Base-by-base conservation (phyloP, 2,888 invertebrate genomes). In the Hypercompe scribonia region DNA sequence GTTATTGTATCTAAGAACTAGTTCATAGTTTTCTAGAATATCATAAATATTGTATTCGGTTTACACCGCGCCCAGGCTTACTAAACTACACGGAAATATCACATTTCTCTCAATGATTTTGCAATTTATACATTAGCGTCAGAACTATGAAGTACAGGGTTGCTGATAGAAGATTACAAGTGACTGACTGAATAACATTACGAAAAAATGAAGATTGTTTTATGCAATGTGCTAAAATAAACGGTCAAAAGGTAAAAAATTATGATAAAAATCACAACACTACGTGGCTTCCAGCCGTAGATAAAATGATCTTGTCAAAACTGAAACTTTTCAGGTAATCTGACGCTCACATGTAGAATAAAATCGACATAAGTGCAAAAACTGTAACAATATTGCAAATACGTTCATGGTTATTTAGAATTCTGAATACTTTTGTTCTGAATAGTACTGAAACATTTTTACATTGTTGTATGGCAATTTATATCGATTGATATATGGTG, bases 1-100 rank as follows among this genome's bases (percentile, higher is more conserved):
- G 72, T 72, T 72, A 34, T 68, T 28, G 68, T 39, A n/a, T n/a
- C n/a, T n/a, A 36, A 36, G 15, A 39, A 58, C 33, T 46, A 33
- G 3, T 15, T 39, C n/a, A 50, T 34, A 58, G 34, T 54, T 36
- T 65, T 36, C 28, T 71, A 67, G 33, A 39, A 66, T 71, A 66
- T 39, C 42, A 71, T 58, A 61, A 31, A 39, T 54, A 36, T 65
- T 31, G 67, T 11, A 66, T 18, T 66, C 8, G 5, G n/a, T n/a
- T 65, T 39, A 58, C n/a, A 0, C 4, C 10, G 11, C 50, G 54
- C 54, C 54, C 28, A 28, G 50, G 24, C 24, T 50, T 24, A 24
- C 1, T 28, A 54, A 54, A n/a, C 28, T 28, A 28, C 28, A 13
- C 28, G 13, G n/a, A 11, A 58, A 28, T 2, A 28, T 28, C 54